Base-by-base conservation (phyloP, 2,888 invertebrate species). In the Anticlea derivata region DNA sequence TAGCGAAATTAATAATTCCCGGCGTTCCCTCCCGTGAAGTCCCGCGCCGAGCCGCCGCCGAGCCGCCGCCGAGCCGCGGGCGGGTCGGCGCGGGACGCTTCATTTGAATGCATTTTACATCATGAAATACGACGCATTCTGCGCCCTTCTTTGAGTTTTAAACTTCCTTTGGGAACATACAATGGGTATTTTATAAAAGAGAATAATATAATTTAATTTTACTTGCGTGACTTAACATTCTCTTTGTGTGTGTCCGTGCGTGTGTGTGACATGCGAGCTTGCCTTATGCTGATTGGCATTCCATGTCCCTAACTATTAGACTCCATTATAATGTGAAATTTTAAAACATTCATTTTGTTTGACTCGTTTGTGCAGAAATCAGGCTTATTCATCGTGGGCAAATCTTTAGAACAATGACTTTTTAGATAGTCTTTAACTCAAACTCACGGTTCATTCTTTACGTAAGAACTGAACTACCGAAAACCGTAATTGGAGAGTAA, bases 81-180 rank as follows among this genome's bases (percentile, higher is more conserved):
- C 45, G 43, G 29, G 33, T 38, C 53, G 53, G 48, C 38, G 17
- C 23, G 30, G 30, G 35, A 44, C 33, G 48, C 34, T 48, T 27
- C 24, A 43, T 47, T 43, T 41, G 37, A 46, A 45, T 45, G 40
- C 51, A 41, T 49, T 51, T 41, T 43, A 47, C 43, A 47, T 47
- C 22, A 26, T 47, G 47, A 52, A 52, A 52, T 47, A 46, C 35
- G 29, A 33, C 26, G 38, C 44, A 53, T 41, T 49, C 41, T 41
- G 40, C 23, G 48, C 41, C 41, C 35, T 41, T 23, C 48, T 49
- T 49, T 41, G 29, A 35, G 41, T 30, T 43, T 33, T 37, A 35
- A 37, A 50, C 37, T 37, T 49, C 37, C 49, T 49, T 49, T 26
- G 49, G 17, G 37, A 49, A 37, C 39, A 13, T 33, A 48, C 34